Evolutionary conservation across 2,888 invertebrate genomes (phyloP).

Genomic region (Chironomus tentans): DNA sequence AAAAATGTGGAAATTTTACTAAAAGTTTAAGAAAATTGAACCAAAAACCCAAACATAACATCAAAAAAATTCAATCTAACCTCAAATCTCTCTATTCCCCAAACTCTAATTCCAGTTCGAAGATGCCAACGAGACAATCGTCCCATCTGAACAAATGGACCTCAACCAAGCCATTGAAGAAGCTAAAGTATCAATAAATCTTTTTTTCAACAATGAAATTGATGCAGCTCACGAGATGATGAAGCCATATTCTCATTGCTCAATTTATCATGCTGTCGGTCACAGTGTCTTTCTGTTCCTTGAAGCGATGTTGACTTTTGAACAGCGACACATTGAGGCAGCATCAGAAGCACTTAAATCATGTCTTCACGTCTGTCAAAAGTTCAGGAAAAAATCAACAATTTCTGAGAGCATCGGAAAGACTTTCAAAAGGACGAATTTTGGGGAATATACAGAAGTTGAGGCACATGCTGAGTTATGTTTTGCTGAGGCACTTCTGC

Average conservation of each 20-base stretch:
- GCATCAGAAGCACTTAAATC: conserved; percentile 68
- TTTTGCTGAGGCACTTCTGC: conserved; percentile 81
- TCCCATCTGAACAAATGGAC: conserved; percentile 1
- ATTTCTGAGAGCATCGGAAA: conserved; percentile 63
- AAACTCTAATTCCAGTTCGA: background rate
- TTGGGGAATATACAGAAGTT: conserved; percentile 62
- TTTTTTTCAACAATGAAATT: conserved; percentile 89
- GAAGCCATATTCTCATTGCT: conserved; percentile 67
- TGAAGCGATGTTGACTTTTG: conserved; percentile 88
- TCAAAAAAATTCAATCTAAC: background rate
- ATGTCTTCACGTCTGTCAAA: conserved; percentile 69
- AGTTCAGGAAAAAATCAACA: conserved; percentile 49
- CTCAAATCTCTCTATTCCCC: background rate
- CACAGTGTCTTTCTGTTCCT: conserved; percentile 80
- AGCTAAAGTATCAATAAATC: conserved; percentile 68
- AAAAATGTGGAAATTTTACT: no score
- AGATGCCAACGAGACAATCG: background rate
- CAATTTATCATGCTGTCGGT: conserved; percentile 89
- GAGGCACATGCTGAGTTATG: conserved; percentile 94
- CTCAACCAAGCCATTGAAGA: conserved; percentile 54
- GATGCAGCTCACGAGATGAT: conserved; percentile 68
- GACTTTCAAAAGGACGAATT: conserved; percentile 64
- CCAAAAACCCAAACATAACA: no score
- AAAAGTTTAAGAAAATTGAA: no score
- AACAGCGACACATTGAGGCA: conserved; percentile 63